A percentile compares a stretch with the other conserved stretches of the same genome.
These are phyloP conservation scores for Psix sp. DNA, from an alignment of 1,140 invertebrate genomes.

Conservation along the genomic window DNA sequence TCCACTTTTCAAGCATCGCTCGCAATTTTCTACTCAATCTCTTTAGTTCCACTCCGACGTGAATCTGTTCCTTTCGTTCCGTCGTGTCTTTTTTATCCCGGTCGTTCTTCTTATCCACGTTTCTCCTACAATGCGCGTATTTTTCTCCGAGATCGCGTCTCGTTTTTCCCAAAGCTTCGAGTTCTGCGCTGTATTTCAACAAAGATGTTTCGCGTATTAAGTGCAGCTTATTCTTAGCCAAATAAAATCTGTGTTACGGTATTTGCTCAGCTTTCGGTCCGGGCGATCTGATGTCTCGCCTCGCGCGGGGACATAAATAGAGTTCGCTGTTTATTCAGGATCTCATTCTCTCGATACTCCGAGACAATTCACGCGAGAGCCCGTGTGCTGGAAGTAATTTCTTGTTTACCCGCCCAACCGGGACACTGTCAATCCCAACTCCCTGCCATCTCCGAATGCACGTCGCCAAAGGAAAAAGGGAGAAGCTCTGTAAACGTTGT, in stretches of 20 bases:
- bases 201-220: slow-evolving; percentile 38
- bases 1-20: slow-evolving; percentile 44
- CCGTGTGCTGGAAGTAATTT: slow-evolving; percentile 64
- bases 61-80: slow-evolving; percentile 30
- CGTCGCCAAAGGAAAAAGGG: slow-evolving; percentile 28
- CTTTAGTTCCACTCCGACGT: slow-evolving; percentile 34
- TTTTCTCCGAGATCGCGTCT: slow-evolving; percentile 14
- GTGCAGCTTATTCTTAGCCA: slow-evolving; percentile 51
- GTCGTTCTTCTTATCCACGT: slow-evolving; percentile 10
- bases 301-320: slow-evolving; percentile 52
- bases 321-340: slow-evolving; percentile 65
- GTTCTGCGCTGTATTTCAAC: slow-evolving; percentile 13
- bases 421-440: slow-evolving; percentile 50
- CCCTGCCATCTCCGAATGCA: slow-evolving; percentile 32
- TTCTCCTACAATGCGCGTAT: slow-evolving; percentile 16
- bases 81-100: slow-evolving; percentile 4
- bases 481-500: slow-evolving; percentile 20
- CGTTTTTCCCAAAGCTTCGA: slow-evolving; percentile 24
- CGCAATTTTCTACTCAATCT: slow-evolving; percentile 51
- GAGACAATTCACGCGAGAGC: slow-evolving; percentile 62
- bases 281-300: slow-evolving; percentile 36
- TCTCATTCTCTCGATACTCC: slow-evolving; percentile 56
- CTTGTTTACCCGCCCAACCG: slow-evolving; percentile 57
- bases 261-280: slow-evolving; percentile 49
- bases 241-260: slow-evolving; percentile 43